phyloP scores from a whole-genome alignment of 2,797 vertebrate genomes.

The Siniperca obscura region DNA sequence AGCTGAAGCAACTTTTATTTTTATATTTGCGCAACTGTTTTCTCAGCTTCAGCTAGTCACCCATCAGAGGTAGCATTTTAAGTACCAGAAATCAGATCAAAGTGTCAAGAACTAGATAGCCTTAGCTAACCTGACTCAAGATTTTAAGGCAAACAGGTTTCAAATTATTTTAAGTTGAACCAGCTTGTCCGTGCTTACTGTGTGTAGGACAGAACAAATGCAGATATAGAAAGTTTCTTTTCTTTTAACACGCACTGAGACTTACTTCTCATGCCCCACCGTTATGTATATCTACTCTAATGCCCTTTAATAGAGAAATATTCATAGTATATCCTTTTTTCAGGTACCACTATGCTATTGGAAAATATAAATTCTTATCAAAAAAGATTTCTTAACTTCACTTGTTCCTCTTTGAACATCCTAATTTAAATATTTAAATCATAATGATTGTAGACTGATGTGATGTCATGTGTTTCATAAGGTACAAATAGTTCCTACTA shows the following conservation, averaged over 20 bases:
- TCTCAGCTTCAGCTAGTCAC: neutral
- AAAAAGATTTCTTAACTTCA: neutral
- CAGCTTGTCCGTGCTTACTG: neutral
- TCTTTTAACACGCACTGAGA: neutral
- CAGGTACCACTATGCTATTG: neutral
- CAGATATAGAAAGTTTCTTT: neutral
- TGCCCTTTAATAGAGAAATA: neutral
- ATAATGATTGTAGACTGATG: neutral
- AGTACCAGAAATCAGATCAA: neutral
- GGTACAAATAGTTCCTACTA: slow-evolving; percentile 6
- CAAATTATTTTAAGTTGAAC: neutral
- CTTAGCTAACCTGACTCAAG: neutral
- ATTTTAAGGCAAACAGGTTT: neutral
- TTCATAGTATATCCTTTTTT: neutral
- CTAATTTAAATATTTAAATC: neutral
- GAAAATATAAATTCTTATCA: neutral
- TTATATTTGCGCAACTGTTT: neutral
- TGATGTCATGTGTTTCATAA: slow-evolving; percentile 16
- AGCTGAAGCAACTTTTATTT: neutral
- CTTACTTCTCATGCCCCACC: neutral
- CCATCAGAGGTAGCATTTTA: neutral
- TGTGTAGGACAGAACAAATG: neutral
- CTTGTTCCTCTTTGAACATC: neutral
- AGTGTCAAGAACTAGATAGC: neutral
- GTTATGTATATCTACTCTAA: neutral